These are phyloP conservation scores for Basileuterus tristriatus DNA, from an alignment of 2,797 vertebrate genomes.

Conservation along the genomic window DNA sequence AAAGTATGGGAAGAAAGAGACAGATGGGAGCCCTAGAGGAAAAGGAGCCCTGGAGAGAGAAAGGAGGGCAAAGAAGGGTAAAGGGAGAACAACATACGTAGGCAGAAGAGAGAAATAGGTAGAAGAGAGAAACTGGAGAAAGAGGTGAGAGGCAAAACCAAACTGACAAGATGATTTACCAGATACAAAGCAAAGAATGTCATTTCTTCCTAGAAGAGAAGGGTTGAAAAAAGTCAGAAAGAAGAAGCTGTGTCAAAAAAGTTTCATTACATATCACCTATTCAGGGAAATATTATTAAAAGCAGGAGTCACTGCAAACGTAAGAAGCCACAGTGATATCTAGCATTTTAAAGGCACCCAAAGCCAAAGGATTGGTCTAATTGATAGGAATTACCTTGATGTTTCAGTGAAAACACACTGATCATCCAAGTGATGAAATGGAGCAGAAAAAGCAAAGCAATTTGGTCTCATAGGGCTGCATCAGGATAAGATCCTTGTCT, in stretches of 20 bases:
- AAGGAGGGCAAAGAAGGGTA: not conserved
- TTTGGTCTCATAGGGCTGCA: not conserved
- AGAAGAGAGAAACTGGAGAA: not conserved
- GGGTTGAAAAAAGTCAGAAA: not conserved
- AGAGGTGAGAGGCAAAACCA: not conserved
- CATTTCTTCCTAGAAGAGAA: not conserved
- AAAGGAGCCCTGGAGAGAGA: not conserved
- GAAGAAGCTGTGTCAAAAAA: not conserved
- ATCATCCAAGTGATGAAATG: not conserved
- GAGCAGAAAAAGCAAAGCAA: not conserved
- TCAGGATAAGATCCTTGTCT: not conserved
- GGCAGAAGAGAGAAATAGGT: not conserved
- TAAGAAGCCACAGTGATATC: not conserved
- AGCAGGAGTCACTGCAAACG: not conserved
- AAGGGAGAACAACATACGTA: not conserved
- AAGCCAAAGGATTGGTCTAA: not conserved
- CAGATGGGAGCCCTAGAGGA: not conserved
- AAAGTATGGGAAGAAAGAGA: not conserved
- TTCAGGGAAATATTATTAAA: not conserved
- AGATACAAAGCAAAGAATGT: not conserved
- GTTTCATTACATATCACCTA: not conserved
- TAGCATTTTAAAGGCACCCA: not conserved
- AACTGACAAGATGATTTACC: not conserved
- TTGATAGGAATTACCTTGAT: not conserved
- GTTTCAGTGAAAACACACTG: not conserved